Evolutionary conservation across 2,888 invertebrate species (phyloP).

Genomic region (Diarsia dahlii): DNA sequence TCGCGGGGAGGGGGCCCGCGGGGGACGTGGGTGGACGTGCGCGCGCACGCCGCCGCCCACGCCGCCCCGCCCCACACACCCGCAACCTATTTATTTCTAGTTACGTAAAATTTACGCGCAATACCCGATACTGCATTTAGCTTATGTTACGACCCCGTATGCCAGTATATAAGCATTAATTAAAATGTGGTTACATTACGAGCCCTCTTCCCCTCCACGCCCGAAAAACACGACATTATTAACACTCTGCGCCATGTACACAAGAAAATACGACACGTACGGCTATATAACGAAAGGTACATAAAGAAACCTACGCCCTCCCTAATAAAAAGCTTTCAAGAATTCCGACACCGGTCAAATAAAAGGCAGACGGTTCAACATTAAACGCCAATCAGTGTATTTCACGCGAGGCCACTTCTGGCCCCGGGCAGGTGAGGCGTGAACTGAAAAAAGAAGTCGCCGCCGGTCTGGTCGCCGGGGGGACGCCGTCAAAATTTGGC

Average conservation of each 20-base stretch:
- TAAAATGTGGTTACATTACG: slow-evolving; percentile 64
- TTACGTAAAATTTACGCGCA: slow-evolving; percentile 91
- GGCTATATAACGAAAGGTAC: slow-evolving; percentile 59
- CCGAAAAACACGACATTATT: slow-evolving; percentile 33
- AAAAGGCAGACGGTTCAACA: slow-evolving; percentile 77
- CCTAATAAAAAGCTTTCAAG: slow-evolving; percentile 70
- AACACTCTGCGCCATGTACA: slow-evolving; percentile 30
- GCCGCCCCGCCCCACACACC: slow-evolving; percentile 89
- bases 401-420: slow-evolving; percentile 80
- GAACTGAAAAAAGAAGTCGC: slow-evolving; percentile 84
- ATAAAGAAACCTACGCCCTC: slow-evolving; percentile 68
- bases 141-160: slow-evolving; percentile 80
- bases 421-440: slow-evolving; percentile 85
- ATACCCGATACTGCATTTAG: slow-evolving; percentile 89
- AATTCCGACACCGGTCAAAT: slow-evolving; percentile 68
- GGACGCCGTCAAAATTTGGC: slow-evolving; percentile 83
- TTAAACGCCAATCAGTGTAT: slow-evolving; percentile 87
- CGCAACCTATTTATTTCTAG: slow-evolving; percentile 91
- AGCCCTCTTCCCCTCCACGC: slow-evolving; percentile 33
- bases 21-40: slow-evolving; percentile 71
- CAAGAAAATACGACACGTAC: slow-evolving; percentile 54
- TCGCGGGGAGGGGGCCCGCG: slow-evolving; percentile 69
- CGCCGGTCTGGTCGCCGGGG: slow-evolving; percentile 73
- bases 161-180: slow-evolving; percentile 70
- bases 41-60: slow-evolving; percentile 88